phyloP scores from a whole-genome alignment of 2,797 vertebrate genomes.

The Remorina albescens region DNA sequence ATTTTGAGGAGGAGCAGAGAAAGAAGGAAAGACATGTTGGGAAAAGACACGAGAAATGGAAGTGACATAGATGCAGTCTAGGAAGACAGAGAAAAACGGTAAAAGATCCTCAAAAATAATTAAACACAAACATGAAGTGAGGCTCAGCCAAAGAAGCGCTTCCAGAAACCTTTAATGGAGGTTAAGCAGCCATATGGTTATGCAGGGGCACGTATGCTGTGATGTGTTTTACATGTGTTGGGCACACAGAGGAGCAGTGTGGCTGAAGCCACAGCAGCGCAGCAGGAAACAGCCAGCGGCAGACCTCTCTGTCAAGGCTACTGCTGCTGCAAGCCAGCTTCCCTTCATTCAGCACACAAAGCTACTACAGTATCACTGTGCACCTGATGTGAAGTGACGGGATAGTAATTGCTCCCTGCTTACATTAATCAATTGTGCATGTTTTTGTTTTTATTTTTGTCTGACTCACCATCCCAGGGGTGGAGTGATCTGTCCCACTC shows the following conservation, averaged over 20 bases:
- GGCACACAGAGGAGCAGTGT: conserved; percentile 64
- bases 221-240: conserved; percentile 80
- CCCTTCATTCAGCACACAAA: conserved; percentile 28
- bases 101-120: background rate
- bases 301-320: conserved; percentile 58
- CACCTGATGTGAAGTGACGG: conserved; percentile 31
- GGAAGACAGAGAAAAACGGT: background rate
- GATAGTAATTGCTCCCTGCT: conserved; percentile 32
- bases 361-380: conserved; percentile 24
- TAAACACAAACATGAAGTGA: conserved; percentile 30
- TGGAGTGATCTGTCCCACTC: conserved; percentile 97
- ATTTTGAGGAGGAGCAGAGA: conserved; percentile 3
- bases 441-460: conserved; percentile 29
- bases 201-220: conserved; percentile 70
- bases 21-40: conserved; percentile 3
- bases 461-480: conserved; percentile 96
- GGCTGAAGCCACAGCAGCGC: conserved; percentile 55
- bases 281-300: conserved; percentile 68
- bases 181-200: conserved; percentile 73
- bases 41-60: background rate
- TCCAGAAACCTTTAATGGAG: conserved; percentile 70
- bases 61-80: conserved; percentile 11
- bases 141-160: conserved; percentile 53
- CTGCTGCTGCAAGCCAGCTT: conserved; percentile 39
- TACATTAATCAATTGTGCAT: conserved; percentile 35